phyloP scores from a whole-genome alignment of 1,140 invertebrate species.

The Leptopilina clavipes region DNA sequence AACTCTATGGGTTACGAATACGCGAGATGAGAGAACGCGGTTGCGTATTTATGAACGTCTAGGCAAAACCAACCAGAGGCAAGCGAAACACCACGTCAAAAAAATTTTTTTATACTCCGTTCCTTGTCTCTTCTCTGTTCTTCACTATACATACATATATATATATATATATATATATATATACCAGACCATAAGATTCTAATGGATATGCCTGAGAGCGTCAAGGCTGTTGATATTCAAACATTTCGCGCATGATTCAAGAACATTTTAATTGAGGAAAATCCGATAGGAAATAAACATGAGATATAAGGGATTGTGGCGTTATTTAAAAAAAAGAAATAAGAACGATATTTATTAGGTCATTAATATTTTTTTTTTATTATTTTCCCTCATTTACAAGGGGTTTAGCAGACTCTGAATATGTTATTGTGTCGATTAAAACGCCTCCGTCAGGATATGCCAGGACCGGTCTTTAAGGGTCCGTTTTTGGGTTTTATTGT shows the following conservation, averaged over 20 bases:
- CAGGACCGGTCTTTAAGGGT: conserved; percentile 35
- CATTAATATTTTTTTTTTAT: not conserved
- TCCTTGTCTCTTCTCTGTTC: conserved; percentile 38
- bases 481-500: conserved; percentile 51
- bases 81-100: conserved; percentile 42
- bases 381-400: conserved; percentile 44
- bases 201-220: conserved; percentile 43
- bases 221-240: conserved; percentile 43
- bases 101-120: conserved; percentile 29
- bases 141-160: conserved; percentile 32
- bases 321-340: not conserved
- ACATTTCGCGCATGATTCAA: conserved; percentile 45
- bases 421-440: conserved; percentile 65
- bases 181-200: conserved; percentile 46
- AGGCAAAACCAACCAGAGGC: conserved; percentile 31
- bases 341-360: not conserved
- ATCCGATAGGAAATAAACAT: not conserved
- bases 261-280: conserved; percentile 21
- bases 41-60: conserved; percentile 41
- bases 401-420: conserved; percentile 39
- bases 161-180: no score
- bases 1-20: conserved; percentile 12
- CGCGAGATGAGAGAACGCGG: not conserved
- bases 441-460: conserved; percentile 57
- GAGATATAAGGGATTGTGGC: not conserved